These are phyloP conservation scores for Drosophila parthenogenetica DNA, from an alignment of 2,888 invertebrate species.

Conservation along the genomic window DNA sequence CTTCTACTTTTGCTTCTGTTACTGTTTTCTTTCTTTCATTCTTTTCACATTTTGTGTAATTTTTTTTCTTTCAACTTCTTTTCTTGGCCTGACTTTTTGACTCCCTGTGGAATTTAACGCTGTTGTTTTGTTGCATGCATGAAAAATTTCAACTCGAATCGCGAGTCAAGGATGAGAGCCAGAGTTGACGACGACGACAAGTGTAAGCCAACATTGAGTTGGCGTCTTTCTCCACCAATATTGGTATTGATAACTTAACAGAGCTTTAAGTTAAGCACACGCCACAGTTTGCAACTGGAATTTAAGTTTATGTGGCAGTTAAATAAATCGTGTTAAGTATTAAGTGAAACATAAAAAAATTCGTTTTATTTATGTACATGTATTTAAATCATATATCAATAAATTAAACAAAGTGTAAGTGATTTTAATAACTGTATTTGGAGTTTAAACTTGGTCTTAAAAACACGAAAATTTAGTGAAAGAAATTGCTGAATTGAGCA, in stretches of 20 bases:
- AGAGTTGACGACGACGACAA: constrained; percentile 5
- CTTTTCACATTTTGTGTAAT: not conserved
- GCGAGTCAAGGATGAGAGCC: constrained; percentile 17
- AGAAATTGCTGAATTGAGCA: not conserved
- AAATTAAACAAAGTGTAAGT: too few species aligned
- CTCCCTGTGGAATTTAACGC: constrained; percentile 68
- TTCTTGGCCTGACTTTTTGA: constrained; percentile 59
- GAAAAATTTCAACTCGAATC: constrained; percentile 42
- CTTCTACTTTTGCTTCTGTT: constrained; percentile 43
- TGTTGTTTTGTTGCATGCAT: constrained; percentile 68
- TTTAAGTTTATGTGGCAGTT: constrained; percentile 12
- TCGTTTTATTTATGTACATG: too few species aligned
- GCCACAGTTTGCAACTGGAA: not conserved
- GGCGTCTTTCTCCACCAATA: constrained; percentile 22
- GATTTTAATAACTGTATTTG: too few species aligned
- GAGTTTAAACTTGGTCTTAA: too few species aligned
- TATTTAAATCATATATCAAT: not conserved
- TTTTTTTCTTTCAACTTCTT: constrained; percentile 5
- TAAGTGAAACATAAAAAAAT: too few species aligned
- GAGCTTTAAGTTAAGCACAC: constrained; percentile 31
- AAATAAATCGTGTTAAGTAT: not conserved
- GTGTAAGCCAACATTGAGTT: constrained; percentile 17
- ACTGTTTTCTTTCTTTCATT: constrained; percentile 23
- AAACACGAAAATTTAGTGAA: too few species aligned
- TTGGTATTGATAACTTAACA: constrained; percentile 53